Evolutionary conservation across 2,888 invertebrate species (phyloP).

Genomic region (Rotaria socialis): DNA sequence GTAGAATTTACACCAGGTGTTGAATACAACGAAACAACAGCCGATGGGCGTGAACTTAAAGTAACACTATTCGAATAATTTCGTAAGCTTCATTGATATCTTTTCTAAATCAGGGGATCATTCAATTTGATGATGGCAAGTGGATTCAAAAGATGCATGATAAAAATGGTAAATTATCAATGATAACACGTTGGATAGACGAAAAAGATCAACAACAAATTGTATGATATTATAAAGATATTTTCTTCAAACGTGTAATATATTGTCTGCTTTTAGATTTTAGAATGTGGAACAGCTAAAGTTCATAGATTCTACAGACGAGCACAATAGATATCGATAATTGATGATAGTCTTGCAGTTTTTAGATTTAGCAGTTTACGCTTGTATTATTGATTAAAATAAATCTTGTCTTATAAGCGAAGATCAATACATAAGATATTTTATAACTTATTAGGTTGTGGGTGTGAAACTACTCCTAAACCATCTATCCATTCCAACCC

Average conservation of each 20-base stretch:
- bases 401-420: too few species aligned
- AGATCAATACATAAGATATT: too few species aligned
- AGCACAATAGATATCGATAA: background rate
- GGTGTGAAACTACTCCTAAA: too few species aligned
- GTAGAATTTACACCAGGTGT: background rate
- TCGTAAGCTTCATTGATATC: background rate
- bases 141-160: background rate
- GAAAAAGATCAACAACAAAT: background rate
- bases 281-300: background rate
- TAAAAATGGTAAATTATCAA: background rate
- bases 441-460: too few species aligned
- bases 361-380: too few species aligned
- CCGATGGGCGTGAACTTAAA: background rate
- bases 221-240: background rate
- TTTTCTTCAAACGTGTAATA: background rate
- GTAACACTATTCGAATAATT: background rate
- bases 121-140: background rate
- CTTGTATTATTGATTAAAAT: too few species aligned
- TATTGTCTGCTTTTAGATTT: background rate
- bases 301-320: background rate
- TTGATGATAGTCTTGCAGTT: too few species aligned
- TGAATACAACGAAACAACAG: background rate
- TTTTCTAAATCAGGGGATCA: background rate
- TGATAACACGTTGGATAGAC: background rate
- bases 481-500: too few species aligned